Evolutionary conservation across 2,797 vertebrate species (phyloP), one percentile per base, ranked within the genome.

Genomic region (Scyliorhinus canicula): DNA sequence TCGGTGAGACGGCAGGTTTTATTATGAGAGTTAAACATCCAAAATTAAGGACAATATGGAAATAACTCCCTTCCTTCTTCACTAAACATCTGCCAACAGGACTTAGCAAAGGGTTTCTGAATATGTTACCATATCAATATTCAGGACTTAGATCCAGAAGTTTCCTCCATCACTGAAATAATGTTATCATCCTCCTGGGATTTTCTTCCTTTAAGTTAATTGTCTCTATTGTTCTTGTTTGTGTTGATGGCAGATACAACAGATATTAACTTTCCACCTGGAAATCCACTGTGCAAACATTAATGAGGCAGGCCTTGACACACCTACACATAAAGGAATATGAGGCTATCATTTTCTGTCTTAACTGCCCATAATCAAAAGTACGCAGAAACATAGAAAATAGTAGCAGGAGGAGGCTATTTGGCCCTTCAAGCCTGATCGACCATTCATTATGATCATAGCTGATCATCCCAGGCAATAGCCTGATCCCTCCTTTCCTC

Each of bases 11-110:
- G 11, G 31, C 11, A 4, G 0, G 31, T 88, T 88, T 88, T 35
- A 88, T 86, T 55, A 55, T 88, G 52, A 55, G 84, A 86, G 16
- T 86, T 86, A 86, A 86, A 86, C 69, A 71, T 86, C 50, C 50
- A 86, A 52, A 55, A 31, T 16, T 16, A 57, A 57, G 16, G 85
- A 14, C 55, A 86, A 55, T 31, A n/a, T 88, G 0, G 55, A 57
- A 57, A 57, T 88, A 16, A 52, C 28, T 16, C 50, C 47, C 84
- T 28, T 88, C 35, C 31, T 88, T 35, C 85, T 88, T 88, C 52
- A 57, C 16, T 57, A n/a, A 6, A 31, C 85, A 19, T 88, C 52
- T 35, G 12, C 31, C 28, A 88, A 21, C 52, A 35, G 31, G 52
- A 86, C 8, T 86, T 86, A 55, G 26, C 24, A 35, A 57, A 28